Conservation (phyloP, 2,797 vertebrate species). For the Artibeus jamaicensis region DNA sequence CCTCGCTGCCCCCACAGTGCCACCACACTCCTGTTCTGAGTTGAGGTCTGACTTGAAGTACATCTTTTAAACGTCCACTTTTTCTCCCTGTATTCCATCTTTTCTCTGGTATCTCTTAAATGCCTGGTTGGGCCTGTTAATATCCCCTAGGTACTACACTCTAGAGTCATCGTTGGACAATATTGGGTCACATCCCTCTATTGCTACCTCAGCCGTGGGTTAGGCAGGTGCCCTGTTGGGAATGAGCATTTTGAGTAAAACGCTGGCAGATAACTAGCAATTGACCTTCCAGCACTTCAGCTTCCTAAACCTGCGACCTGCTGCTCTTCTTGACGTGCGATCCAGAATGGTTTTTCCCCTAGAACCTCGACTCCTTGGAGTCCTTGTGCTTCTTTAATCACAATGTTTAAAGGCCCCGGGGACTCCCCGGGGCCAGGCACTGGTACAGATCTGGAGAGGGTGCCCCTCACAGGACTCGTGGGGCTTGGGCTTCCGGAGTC, state of each 20-base stretch:
- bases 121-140: conserved; percentile 12
- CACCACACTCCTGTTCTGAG: neutral
- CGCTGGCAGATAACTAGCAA: conserved; percentile 61
- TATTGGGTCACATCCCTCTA: conserved; percentile 73
- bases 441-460: neutral
- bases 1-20: neutral
- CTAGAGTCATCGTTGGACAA: conserved; percentile 71
- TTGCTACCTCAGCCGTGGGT: conserved; percentile 65
- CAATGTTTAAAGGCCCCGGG: too few relatives aligned
- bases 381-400: neutral
- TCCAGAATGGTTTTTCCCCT: neutral
- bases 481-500: neutral
- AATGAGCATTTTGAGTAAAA: conserved; percentile 42
- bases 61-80: neutral
- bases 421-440: neutral
- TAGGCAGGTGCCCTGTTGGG: conserved; percentile 72
- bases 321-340: neutral
- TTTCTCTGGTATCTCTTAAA: conserved; percentile 10
- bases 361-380: neutral
- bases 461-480: rapidly evolving
- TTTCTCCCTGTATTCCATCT: neutral
- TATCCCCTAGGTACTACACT: conserved; percentile 62
- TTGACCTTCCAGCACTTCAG: conserved; percentile 14
- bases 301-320: conserved; percentile 46
- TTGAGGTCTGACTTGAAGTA: neutral